These are phyloP conservation scores for Coilia nasus DNA, from an alignment of 2,797 vertebrate genomes.

Conservation along the genomic window DNA sequence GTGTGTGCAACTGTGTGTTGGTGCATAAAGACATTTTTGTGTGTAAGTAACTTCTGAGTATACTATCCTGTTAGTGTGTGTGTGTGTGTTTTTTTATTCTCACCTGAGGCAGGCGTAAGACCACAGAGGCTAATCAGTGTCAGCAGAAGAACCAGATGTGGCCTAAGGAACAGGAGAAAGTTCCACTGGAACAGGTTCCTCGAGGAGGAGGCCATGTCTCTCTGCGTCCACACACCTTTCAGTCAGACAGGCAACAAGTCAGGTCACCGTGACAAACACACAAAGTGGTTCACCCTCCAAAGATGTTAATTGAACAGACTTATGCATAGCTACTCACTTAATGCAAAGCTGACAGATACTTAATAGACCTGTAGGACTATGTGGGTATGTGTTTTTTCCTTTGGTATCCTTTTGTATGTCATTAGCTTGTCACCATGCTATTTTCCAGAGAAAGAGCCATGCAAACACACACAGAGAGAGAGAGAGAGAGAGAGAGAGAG, in stretches of 20 bases:
- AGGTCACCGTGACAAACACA: background rate
- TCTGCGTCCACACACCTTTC: constrained; percentile 5
- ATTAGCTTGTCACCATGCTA: background rate
- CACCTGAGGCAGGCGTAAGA: background rate
- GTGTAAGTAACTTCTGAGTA: background rate
- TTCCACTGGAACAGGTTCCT: constrained; percentile 6
- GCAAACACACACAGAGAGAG: background rate
- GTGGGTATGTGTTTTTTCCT: background rate
- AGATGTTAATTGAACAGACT: background rate
- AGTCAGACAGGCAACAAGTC: background rate
- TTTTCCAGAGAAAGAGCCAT: background rate
- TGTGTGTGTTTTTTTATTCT: background rate
- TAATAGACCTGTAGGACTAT: background rate
- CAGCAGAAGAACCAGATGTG: background rate
- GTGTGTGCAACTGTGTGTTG: background rate
- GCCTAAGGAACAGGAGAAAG: background rate
- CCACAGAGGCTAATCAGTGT: background rate
- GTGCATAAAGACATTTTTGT: background rate
- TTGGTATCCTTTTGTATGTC: too few species aligned
- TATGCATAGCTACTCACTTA: background rate
- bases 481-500: background rate
- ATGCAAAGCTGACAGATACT: background rate
- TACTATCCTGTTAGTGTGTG: background rate
- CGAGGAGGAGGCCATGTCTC: background rate
- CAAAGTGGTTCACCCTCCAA: background rate